A percentile compares a stretch with the other conserved stretches of the same genome.
These are phyloP conservation scores for Synanthedon myopaeformis DNA, from an alignment of 2,888 invertebrate genomes.

Conservation along the genomic window DNA sequence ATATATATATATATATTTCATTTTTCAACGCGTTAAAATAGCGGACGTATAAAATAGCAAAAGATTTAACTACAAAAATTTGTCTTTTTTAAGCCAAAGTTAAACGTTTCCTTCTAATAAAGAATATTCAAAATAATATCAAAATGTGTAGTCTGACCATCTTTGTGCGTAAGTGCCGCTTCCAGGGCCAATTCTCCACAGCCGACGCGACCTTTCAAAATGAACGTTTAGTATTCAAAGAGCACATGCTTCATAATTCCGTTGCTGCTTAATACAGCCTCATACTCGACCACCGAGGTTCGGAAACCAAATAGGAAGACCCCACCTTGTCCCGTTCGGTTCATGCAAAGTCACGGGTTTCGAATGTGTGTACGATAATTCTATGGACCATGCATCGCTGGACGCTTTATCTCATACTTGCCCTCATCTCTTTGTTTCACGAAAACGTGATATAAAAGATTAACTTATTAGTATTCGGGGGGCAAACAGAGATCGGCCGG, in stretches of 20 bases:
- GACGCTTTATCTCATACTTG: constrained; percentile 49
- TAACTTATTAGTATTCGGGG: constrained; percentile 66
- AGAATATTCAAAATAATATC: too few species aligned
- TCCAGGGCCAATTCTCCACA: constrained; percentile 19
- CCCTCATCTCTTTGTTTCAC: constrained; percentile 64
- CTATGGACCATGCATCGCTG: constrained; percentile 29
- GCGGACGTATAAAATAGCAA: too few species aligned
- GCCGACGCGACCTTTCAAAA: constrained; percentile 40
- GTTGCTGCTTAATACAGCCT: constrained; percentile 58
- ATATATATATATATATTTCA: too few species aligned
- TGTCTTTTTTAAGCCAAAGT: too few species aligned
- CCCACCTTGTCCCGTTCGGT: constrained; percentile 15
- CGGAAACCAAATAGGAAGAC: constrained; percentile 28
- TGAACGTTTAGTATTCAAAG: constrained; percentile 58
- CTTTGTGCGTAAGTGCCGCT: constrained; percentile 19
- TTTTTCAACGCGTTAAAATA: too few species aligned
- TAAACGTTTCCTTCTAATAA: too few species aligned
- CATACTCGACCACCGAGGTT: constrained; percentile 50
- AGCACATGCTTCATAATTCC: constrained; percentile 64
- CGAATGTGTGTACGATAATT: constrained; percentile 5
- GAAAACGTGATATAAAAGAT: constrained; percentile 67
- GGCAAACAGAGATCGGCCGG: constrained; percentile 36
- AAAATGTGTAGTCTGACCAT: too few species aligned
- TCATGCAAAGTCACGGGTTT: constrained; percentile 7
- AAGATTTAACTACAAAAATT: too few species aligned